Percentiles rank a stretch among this genome's conserved stretches.
These are phyloP conservation scores for Pomacea canaliculata DNA, from an alignment of 2,888 invertebrate species.

Conservation along the genomic window DNA sequence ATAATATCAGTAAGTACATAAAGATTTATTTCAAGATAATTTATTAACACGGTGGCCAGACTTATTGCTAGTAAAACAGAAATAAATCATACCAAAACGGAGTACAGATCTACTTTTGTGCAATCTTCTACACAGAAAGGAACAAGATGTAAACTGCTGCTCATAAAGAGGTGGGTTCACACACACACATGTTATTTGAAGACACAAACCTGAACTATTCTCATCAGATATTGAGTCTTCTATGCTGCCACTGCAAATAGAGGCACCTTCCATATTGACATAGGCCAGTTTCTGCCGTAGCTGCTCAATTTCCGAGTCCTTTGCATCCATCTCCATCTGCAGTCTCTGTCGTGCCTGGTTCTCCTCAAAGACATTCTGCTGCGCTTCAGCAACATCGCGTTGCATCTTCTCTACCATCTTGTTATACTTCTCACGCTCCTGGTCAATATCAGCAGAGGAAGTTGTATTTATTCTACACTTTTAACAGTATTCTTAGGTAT, in stretches of 20 bases:
- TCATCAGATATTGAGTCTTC: conserved; percentile 18
- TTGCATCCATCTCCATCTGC: conserved; percentile 96
- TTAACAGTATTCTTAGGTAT: no score
- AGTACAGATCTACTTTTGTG: no score
- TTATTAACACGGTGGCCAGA: no score
- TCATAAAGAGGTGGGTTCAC: no score
- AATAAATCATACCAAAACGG: no score
- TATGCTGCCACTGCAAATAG: conserved; percentile 82
- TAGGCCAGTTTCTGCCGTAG: conserved; percentile 83
- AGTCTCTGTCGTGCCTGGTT: conserved; percentile 76
- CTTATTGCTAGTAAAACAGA: no score
- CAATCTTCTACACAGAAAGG: no score
- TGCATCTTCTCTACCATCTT: conserved; percentile 87
- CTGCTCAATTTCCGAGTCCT: conserved; percentile 95
- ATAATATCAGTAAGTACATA: no score
- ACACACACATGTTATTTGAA: not conserved
- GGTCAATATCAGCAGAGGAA: conserved; percentile 10
- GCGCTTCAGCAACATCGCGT: conserved; percentile 86
- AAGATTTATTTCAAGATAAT: no score
- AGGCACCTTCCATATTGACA: conserved; percentile 87
- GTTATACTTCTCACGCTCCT: conserved; percentile 93
- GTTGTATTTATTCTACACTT: no score
- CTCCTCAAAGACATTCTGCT: conserved; percentile 82
- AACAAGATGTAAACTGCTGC: no score
- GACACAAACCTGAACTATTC: not conserved